Percentiles rank a stretch among this genome's conserved stretches.
Conservation (phyloP, 2,113 vertebrate genomes). For the Isichthys henryi region DNA sequence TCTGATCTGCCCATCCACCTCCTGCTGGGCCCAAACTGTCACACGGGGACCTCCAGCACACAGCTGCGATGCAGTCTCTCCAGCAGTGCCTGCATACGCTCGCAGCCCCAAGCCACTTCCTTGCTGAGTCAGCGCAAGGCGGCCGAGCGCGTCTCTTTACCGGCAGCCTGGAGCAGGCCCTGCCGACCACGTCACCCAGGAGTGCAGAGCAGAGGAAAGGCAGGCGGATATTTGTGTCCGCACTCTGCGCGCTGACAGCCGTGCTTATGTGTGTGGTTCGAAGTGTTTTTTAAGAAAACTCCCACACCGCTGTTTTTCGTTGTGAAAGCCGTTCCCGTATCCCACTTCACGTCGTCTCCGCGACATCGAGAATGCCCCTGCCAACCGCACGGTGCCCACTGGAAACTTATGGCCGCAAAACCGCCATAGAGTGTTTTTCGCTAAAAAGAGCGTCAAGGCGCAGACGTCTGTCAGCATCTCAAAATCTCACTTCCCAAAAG, state of each 20-base stretch:
- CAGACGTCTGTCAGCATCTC: background rate
- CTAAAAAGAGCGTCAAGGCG: background rate
- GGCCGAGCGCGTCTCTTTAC: background rate
- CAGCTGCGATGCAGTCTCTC: background rate
- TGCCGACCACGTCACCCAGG: background rate
- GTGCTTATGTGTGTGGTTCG: background rate
- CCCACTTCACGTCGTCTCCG: background rate
- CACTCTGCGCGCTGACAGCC: background rate
- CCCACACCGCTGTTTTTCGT: slow-evolving; percentile 7
- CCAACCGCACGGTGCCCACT: background rate
- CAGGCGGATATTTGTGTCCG: background rate
- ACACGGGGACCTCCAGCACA: background rate
- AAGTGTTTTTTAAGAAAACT: background rate
- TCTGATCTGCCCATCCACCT: background rate
- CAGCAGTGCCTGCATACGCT: background rate
- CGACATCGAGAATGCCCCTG: background rate
- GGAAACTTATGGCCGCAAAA: background rate
- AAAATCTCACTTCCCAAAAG: slow-evolving; percentile 34
- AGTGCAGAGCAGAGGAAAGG: background rate
- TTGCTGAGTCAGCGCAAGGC: slow-evolving; percentile 24
- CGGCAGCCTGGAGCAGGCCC: background rate
- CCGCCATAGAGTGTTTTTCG: background rate
- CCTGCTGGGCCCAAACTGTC: background rate
- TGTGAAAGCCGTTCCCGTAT: background rate
- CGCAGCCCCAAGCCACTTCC: slow-evolving; percentile 20